Evolutionary conservation across 2,888 invertebrate genomes (phyloP).

Genomic region (Thelaira solivaga): DNA sequence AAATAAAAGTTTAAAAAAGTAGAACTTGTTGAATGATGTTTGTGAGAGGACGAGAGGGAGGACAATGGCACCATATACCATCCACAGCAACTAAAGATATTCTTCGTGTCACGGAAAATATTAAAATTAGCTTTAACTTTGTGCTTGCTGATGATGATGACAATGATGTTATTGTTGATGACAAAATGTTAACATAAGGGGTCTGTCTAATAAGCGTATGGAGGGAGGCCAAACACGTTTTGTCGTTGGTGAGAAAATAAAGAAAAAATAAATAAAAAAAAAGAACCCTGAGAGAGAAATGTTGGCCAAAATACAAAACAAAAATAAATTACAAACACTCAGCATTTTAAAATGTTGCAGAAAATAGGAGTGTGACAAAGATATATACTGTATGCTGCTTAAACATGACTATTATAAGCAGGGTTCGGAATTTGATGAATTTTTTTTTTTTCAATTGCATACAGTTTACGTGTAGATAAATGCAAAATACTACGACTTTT

Average conservation of each 20-base stretch:
- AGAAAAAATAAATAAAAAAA: neutral
- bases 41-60: conserved; percentile 8
- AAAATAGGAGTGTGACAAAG: conserved; percentile 2
- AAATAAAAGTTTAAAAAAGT: conserved; percentile 63
- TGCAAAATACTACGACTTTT: too few species aligned
- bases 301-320: conserved; percentile 43
- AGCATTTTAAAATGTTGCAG: neutral
- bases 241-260: conserved; percentile 33
- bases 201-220: neutral
- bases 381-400: conserved; percentile 4
- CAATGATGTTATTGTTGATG: neutral
- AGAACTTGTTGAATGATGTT: neutral
- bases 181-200: neutral
- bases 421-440: too few species aligned
- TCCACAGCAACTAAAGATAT: conserved; percentile 62
- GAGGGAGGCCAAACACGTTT: neutral
- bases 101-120: conserved; percentile 76
- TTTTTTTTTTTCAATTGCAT: too few species aligned
- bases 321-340: conserved; percentile 34
- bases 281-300: conserved; percentile 9
- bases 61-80: conserved; percentile 2
- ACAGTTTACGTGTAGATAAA: too few species aligned
- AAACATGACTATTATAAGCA: conserved; percentile 44
- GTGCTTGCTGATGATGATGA: conserved; percentile 24
- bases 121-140: conserved; percentile 74